phyloP scores from a whole-genome alignment of 2,888 invertebrate species.

The Melanchra persicariae region DNA sequence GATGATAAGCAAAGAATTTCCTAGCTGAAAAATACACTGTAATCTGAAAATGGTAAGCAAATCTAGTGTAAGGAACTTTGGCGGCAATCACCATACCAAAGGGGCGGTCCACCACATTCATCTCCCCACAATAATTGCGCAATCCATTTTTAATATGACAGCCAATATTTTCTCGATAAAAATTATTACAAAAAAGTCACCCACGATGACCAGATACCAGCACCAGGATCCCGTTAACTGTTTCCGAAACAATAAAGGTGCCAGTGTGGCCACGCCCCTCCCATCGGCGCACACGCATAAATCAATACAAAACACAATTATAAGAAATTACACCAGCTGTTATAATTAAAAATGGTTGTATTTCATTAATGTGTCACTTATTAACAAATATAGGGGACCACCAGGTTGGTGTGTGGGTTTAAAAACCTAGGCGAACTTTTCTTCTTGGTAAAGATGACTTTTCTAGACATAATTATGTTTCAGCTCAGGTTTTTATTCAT shows the following conservation, averaged over 20 bases:
- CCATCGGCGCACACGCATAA: slow-evolving; percentile 79
- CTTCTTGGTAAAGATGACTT: background rate
- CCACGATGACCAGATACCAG: slow-evolving; percentile 53
- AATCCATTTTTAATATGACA: slow-evolving; percentile 52
- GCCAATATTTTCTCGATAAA: slow-evolving; percentile 40
- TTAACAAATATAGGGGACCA: slow-evolving; percentile 85
- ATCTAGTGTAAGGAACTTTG: background rate
- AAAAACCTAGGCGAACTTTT: background rate
- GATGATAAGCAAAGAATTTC: background rate
- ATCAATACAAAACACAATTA: slow-evolving; percentile 87
- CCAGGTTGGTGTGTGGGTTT: slow-evolving; percentile 68
- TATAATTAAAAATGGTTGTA: slow-evolving; percentile 85
- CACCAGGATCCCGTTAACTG: slow-evolving; percentile 72
- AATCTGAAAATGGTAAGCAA: background rate
- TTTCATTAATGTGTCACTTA: slow-evolving; percentile 83
- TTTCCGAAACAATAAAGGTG: slow-evolving; percentile 86
- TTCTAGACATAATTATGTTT: no score
- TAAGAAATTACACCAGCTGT: slow-evolving; percentile 80
- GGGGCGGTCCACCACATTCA: slow-evolving; percentile 6
- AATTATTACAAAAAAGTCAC: slow-evolving; percentile 51
- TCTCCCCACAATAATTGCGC: slow-evolving; percentile 18
- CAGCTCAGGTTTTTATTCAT: no score
- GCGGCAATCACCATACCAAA: background rate
- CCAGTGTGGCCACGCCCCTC: slow-evolving; percentile 68
- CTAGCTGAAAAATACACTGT: background rate